Percentiles rank a stretch among this genome's conserved stretches.
These are phyloP conservation scores for Brachyrhaphis roseni DNA, from an alignment of 2,797 vertebrate species.

Conservation along the genomic window DNA sequence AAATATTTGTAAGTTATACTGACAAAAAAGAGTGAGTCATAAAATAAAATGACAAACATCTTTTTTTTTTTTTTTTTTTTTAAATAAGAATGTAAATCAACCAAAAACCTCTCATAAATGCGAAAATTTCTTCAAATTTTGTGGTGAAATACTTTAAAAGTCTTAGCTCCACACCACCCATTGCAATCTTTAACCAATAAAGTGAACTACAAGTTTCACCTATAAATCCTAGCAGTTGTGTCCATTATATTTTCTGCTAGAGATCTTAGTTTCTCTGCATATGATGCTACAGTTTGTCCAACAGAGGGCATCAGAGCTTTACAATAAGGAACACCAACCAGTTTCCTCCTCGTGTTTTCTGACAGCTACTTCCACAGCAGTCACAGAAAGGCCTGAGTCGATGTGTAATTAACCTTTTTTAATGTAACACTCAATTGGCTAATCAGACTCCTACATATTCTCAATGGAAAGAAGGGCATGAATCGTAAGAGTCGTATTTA, in stretches of 20 bases:
- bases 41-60: neutral
- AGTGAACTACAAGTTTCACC: neutral
- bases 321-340: neutral
- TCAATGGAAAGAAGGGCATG: neutral
- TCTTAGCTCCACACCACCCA: neutral
- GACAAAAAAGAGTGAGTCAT: neutral
- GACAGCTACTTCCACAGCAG: conserved; percentile 42
- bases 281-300: conserved; percentile 26
- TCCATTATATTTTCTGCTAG: neutral
- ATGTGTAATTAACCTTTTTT: conserved; percentile 65
- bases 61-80: neutral
- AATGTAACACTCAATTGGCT: conserved; percentile 59
- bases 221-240: neutral
- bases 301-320: conserved; percentile 69
- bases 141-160: neutral
- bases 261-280: neutral
- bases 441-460: conserved; percentile 16
- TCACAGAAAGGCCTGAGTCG: conserved; percentile 48
- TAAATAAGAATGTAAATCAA: neutral
- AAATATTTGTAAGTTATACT: neutral
- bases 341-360: neutral
- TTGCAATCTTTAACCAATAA: neutral
- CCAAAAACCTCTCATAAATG: neutral
- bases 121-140: neutral
- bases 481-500: neutral